Base-by-base conservation (phyloP, 2,797 vertebrate species). In the Sebastes flavidus region DNA sequence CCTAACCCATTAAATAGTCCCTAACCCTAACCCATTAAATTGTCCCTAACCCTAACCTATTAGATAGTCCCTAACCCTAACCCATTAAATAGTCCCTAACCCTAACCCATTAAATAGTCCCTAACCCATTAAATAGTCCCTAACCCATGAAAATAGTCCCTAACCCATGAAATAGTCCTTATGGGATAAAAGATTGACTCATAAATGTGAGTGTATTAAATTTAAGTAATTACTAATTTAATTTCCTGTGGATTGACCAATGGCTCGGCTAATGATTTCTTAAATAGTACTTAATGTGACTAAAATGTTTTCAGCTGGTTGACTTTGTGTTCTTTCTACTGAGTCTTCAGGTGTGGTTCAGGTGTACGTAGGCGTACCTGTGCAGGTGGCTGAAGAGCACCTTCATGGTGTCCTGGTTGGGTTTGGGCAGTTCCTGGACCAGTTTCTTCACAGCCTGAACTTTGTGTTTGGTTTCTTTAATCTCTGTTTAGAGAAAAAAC, bases 381-480 rank as follows among this genome's bases (percentile, higher is more conserved):
- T 95, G 95, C 77, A 99, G 95, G 82, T 99, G 98, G 73, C 92
- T 92, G 91, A 99, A 98, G 70, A 99, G 96, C 59, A 95, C 75
- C 92, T 95, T 97, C 96, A 99, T 97, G 65, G 97, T 99, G 89
- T 98, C 96, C 12, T 94, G 96, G 95, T 99, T 98, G 70, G 97
- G 95, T 83, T 87, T 95, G n/a, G 98, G 97, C 29, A 99, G 94
- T 72, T 97, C 93, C 78, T 95, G 91, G 80, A 98, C 94, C 81
- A 99, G 95, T 80, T 77, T 95, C 85, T 95, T 97, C 82, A 98
- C 81, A 8, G 89, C 81, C 89, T 97, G 95, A 62, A 97, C 90
- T 82, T 96, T 96, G 77, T 84, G 86, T 78, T 81, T 83, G 0
- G 89, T 86, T 63, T 98, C 96, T 87, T 95, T 97, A 13, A 94